Evolutionary conservation across 1,140 invertebrate species (phyloP), one percentile per base, ranked within the genome.

Genomic region (Chymomyza costata): DNA sequence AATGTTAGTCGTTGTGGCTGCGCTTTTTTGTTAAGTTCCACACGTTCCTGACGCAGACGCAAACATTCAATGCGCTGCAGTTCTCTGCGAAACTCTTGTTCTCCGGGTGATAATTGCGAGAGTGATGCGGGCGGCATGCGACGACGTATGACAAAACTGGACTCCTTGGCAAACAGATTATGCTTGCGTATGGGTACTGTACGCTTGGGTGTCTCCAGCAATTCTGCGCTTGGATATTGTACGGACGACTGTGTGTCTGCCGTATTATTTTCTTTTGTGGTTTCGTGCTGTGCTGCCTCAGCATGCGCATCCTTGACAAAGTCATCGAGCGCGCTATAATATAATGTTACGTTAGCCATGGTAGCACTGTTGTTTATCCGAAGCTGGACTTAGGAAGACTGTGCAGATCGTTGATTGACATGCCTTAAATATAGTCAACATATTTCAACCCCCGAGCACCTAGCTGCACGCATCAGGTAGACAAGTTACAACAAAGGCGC

Each of bases 331-430:
- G 71, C 71, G 1, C 49, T 51, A 44, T 53, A 70, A 39, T 76
- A 76, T 0, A 76, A 40, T 10, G 70, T 76, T 18, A 52, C 30
- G 46, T 74, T 64, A 5, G 19, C 16, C 8, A 51, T 47, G 61
- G 70, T n/a, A n/a, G 39, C 70, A 76, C 78, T 30, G 46, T 51
- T 43, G 13, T 11, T 44, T n/a, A 70, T 65, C 70, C 66, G 71
- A 76, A 38, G 71, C 57, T 49, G 19, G 0, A 25, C 44, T 58
- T 65, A 31, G 57, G 18, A 41, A 50, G 43, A 41, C 10, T 5
- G 16, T 70, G 78, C 70, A 78, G 48, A 61, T 41, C 32, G 10
- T n/a, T n/a, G n/a, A n/a, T n/a, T n/a, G n/a, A n/a, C n/a, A n/a
- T n/a, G n/a, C n/a, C n/a, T n/a, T n/a, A n/a, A n/a, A n/a, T n/a